Conservation (phyloP, 2,113 vertebrate species). For the Plecturocebus donacophilus region DNA sequence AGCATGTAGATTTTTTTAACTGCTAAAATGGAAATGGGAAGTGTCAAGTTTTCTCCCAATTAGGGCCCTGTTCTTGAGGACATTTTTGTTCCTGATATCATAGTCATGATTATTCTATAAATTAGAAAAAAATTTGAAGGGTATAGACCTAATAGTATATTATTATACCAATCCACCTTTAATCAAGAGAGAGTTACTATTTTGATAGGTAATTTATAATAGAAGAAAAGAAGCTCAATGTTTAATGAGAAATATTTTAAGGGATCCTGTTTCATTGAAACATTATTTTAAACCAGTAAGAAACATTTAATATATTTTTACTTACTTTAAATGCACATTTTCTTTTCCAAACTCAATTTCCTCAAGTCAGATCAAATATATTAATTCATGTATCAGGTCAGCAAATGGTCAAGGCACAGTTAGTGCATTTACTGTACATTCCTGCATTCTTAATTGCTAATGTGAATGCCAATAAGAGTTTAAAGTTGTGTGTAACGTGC, state of each 20-base stretch:
- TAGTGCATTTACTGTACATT: not conserved
- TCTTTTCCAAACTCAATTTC: not conserved
- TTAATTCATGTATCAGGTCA: not conserved
- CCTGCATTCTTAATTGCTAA: not conserved
- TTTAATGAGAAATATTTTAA: not conserved
- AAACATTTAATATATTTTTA: not conserved
- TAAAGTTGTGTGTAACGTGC: not conserved
- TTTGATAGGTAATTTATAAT: not conserved
- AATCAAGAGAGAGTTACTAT: not conserved
- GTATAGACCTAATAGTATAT: not conserved
- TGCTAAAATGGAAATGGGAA: not conserved
- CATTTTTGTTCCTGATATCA: not conserved
- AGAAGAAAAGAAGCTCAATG: not conserved
- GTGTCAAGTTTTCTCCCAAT: not conserved
- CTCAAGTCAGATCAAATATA: not conserved
- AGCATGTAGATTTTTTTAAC: not conserved
- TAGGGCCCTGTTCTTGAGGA: not conserved
- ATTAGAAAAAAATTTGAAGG: not conserved
- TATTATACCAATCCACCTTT: not conserved
- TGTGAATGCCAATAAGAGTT: not conserved
- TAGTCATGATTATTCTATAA: not conserved
- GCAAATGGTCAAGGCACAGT: not conserved
- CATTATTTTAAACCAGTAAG: not conserved
- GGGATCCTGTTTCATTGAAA: not conserved
- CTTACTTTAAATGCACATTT: not conserved